A percentile compares a stretch with the other conserved stretches of the same genome.
These are phyloP conservation scores for Pteria penguin DNA, from an alignment of 2,888 invertebrate genomes.

Conservation along the genomic window DNA sequence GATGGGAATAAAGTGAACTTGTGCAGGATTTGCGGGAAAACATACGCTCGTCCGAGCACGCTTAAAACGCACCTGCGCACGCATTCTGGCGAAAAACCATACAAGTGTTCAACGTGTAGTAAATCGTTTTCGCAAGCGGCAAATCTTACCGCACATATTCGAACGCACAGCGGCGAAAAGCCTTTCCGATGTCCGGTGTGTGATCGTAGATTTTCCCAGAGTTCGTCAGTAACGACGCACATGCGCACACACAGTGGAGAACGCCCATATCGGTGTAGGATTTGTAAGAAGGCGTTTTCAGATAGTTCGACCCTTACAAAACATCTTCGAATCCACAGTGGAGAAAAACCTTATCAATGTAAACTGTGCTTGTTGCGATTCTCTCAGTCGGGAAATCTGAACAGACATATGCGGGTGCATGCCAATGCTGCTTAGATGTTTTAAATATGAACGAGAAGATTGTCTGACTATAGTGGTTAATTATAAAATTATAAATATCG, in stretches of 20 bases:
- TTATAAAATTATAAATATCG: no score
- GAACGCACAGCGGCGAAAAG: conserved; percentile 98
- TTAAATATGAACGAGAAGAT: no score
- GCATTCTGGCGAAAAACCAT: conserved; percentile 96
- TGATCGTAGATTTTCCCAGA: conserved; percentile 96
- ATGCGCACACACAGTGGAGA: conserved; percentile 99
- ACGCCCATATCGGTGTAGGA: conserved; percentile 95
- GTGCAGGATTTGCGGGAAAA: conserved; percentile 96
- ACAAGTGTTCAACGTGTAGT: conserved; percentile 86
- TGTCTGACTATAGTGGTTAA: no score
- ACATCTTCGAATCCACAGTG: conserved; percentile 92
- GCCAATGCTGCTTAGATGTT: no score
- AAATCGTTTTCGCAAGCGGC: conserved; percentile 99
- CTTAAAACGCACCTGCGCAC: conserved; percentile 97
- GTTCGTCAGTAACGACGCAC: conserved; percentile 96
- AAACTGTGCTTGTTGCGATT: conserved; percentile 96
- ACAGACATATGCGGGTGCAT: conserved; percentile 99
- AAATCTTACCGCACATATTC: conserved; percentile 97
- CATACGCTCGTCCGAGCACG: conserved; percentile 96
- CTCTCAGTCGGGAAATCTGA: conserved; percentile 98
- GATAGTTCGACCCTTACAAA: conserved; percentile 99
- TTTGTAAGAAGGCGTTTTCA: conserved; percentile 99
- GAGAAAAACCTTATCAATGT: conserved; percentile 96
- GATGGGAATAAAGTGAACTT: conserved; percentile 83
- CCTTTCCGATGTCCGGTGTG: conserved; percentile 99